Percentiles rank a stretch among this genome's conserved stretches.
Evolutionary conservation across 2,113 vertebrate genomes (phyloP).

Genomic region (Pandion haliaetus): DNA sequence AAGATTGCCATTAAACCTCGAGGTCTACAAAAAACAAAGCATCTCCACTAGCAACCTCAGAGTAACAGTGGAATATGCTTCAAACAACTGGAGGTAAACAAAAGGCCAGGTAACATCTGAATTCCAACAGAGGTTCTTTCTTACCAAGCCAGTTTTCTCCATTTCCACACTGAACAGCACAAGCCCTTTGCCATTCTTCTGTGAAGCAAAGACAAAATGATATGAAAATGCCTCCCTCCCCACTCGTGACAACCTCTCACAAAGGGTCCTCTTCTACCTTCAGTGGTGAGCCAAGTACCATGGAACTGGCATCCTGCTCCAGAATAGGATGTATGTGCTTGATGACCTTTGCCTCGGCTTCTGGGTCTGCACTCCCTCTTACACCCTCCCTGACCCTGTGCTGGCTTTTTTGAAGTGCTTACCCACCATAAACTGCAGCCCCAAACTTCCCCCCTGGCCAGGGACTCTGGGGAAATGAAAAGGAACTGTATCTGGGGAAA

Average conservation of each 20-base stretch:
- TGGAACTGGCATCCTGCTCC: background rate
- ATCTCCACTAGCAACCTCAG: background rate
- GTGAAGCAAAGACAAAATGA: background rate
- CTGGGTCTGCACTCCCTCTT: background rate
- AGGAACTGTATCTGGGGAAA: background rate
- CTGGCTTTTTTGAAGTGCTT: background rate
- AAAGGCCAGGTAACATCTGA: background rate
- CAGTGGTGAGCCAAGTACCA: background rate
- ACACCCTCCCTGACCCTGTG: background rate
- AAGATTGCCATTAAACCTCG: background rate
- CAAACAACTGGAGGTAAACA: background rate
- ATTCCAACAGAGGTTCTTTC: background rate
- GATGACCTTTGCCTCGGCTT: background rate
- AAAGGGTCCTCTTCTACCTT: background rate
- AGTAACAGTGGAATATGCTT: background rate
- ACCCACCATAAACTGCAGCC: background rate
- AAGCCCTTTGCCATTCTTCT: background rate
- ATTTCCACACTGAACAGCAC: background rate
- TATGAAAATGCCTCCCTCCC: background rate
- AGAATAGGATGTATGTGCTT: fast-evolving
- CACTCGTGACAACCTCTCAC: background rate
- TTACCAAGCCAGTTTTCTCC: background rate
- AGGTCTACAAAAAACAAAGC: background rate
- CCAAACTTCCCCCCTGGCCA: background rate
- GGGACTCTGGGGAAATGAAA: background rate